Base-by-base conservation (phyloP, 2,888 invertebrate genomes). In the Itoplectis maculator region DNA sequence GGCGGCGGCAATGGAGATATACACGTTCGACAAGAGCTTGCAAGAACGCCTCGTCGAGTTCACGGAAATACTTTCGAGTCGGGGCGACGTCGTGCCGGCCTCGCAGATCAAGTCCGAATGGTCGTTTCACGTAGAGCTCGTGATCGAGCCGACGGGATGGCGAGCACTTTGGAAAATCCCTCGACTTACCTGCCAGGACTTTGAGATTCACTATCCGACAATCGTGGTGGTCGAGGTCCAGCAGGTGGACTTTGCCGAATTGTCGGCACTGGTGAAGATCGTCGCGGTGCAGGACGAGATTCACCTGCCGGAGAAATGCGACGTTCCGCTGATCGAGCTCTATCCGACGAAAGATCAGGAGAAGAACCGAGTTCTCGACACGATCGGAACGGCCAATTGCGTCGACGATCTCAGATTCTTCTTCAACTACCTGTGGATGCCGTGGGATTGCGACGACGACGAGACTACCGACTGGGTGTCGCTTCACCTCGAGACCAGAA, bases 91-190 rank as follows among this genome's bases (percentile, higher is more conserved):
- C 1, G 89, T 94, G 15, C 93, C 94, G 3, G 93, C 94, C 0
- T 94, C 94, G 0, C 92, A 93, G 84, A 93, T 95, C 3, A 92
- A 92, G 65, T 91, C 93, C 4, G 94, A 94, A 89, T 95, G 95
- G 95, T 91, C 93, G 1, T 94, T 93, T 85, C 94, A 94, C 85
- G 88, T 95, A 0, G 95, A 96, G 87, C 87, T 95, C 37, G 92
- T 94, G 0, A 92, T 96, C 1, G 96, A 96, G 86, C 95, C 95
- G 0, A 94, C 94, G 0, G 96, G 96, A 0, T 96, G 96, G 96
- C 95, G 95, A 87, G 96, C 95, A 0, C 87, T 96, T 8, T 96
- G 96, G 96, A 96, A 96, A 91, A 94, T 96, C 8, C 95, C 96
- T 0, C 94, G 95, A 73, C 89, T 94, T 4, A 95, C 94, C 47